Evolutionary conservation across 2,888 invertebrate species (phyloP), one percentile per base, ranked within the genome.

Genomic region (Cerastis rubricosa): DNA sequence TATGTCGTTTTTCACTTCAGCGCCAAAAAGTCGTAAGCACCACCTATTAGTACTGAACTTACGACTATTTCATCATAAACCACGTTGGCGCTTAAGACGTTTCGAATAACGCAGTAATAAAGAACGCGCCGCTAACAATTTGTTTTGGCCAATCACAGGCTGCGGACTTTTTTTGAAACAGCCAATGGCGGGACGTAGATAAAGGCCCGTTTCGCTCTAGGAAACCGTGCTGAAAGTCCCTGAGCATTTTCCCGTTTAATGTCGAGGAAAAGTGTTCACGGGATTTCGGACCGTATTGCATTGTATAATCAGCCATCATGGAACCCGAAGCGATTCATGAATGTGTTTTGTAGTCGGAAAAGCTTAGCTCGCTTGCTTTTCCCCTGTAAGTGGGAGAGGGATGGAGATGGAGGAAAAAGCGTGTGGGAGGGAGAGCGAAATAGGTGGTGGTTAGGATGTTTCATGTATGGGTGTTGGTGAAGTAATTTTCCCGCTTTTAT

Each of bases 261-360:
- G 78, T 77, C 80, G 83, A 79, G 91, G 93, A 86, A 94, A 94
- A 94, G 86, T 91, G 94, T 90, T 91, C 92, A 93, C 87, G 88
- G 94, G 91, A 94, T 95, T 96, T 87, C 90, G 90, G 92, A 90
- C 93, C 95, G 89, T 93, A 95, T 94, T 95, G 94, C 92, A 93
- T 94, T 95, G 96, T 96, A 97, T 97, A 96, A 97, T 97, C 97
- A 95, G 96, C 97, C 94, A 97, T 97, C 96, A 97, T 97, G 96
- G 93, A 93, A 95, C 91, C 94, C 94, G 91, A 92, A 94, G 95
- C 94, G 94, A 95, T 95, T 94, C 94, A 94, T 92, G 92, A 92
- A 92, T 87, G 90, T 83, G 84, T 88, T 91, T 86, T 87, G 89
- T 88, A 89, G 85, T 83, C 89, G 91, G 94, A 97, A 94, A 91